Evolutionary conservation across 2,797 vertebrate species (phyloP).

Genomic region (Liasis olivaceus): DNA sequence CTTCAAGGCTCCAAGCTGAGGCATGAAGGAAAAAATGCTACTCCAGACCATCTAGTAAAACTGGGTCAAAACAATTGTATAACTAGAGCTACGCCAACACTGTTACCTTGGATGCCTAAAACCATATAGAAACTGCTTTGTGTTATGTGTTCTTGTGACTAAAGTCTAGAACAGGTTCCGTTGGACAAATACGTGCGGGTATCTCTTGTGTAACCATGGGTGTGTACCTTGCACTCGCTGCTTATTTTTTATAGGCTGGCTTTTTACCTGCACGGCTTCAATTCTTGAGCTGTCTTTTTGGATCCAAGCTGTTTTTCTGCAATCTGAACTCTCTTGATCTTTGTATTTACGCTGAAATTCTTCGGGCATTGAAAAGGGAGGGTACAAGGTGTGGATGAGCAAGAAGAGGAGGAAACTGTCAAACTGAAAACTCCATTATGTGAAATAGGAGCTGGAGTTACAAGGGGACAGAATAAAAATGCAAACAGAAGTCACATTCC

Average conservation of each 20-base stretch:
- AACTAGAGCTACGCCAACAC: constrained; percentile 10
- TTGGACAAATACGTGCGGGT: background rate
- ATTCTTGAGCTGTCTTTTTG: constrained; percentile 15
- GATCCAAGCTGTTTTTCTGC: constrained; percentile 11
- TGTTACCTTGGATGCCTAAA: constrained; percentile 20
- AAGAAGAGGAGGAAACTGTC: background rate
- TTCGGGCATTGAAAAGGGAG: background rate
- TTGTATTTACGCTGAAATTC: constrained; percentile 5
- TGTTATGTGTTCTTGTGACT: constrained; percentile 3
- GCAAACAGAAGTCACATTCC: background rate
- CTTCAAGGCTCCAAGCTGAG: background rate
- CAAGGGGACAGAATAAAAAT: background rate
- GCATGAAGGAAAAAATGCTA: background rate
- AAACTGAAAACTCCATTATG: background rate
- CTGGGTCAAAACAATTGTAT: constrained; percentile 13
- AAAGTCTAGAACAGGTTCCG: constrained; percentile 1
- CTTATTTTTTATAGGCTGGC: background rate
- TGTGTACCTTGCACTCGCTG: background rate
- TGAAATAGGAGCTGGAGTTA: background rate
- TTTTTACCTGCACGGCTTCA: background rate
- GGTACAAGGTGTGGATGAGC: background rate
- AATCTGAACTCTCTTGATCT: background rate
- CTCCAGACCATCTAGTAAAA: background rate
- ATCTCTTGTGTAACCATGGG: background rate
- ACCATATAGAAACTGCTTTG: constrained; percentile 37